Base-by-base conservation (phyloP, 2,797 vertebrate genomes). In the Myotis pilosus region DNA sequence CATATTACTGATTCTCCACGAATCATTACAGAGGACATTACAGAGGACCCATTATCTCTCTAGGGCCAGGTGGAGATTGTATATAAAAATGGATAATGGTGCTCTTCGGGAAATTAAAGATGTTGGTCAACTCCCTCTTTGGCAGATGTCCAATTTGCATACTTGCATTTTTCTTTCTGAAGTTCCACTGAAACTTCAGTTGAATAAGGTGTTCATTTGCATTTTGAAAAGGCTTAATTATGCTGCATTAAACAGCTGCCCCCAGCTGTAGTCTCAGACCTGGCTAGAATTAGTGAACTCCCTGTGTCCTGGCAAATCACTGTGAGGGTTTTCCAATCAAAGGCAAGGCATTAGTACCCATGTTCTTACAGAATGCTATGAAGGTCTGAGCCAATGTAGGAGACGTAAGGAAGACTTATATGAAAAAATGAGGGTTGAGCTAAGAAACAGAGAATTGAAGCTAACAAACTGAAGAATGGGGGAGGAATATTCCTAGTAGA, bases 151-250 rank as follows among this genome's bases (percentile, higher is more conserved):
- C 95, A 94, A 94, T 71, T 91, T 89, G 80, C 74, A 71, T 95
- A 94, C 86, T 96, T 88, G 55, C 66, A 95, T 91, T 97, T 96
- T 64, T 36, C 72, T 94, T 92, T 95, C 89, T 94, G 94, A 94
- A 95, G 92, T 94, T 95, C 68, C 81, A 92, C 92, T 81, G 84
- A 86, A 95, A 78, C 75, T 88, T 88, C 74, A 81, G 36, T 76
- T 90, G 74, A 97, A 95, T 95, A 95, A 97, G 89, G 93, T 95
- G 38, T 83, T 93, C 53, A 95, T 96, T 97, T 96, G 72, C 95
- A 94, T 97, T 97, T 96, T 95, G 74, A 94, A 97, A 87, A 92
- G 66, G 28, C 89, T 94, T 95, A 94, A 86, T 92, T 44, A 1
- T 92, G 53, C 74, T 62, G 5, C 49, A 68, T 80, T 89, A 95